phyloP scores from a whole-genome alignment of 1,140 invertebrate genomes.

The Mya arenaria region DNA sequence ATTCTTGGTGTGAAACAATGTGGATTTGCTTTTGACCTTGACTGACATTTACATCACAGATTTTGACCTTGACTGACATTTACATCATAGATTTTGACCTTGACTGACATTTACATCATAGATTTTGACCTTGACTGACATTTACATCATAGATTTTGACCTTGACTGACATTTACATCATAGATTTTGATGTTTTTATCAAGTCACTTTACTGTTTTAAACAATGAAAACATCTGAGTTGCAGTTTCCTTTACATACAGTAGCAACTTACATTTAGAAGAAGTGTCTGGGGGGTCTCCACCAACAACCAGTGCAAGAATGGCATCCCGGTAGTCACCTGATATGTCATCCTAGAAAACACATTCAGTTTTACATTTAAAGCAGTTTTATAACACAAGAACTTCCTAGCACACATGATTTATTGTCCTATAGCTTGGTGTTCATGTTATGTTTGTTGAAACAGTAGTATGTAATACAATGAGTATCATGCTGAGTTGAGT shows the following conservation, averaged over 20 bases:
- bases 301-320: conserved; percentile 71
- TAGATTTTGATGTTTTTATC: not conserved
- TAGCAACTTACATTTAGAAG: conserved; percentile 69
- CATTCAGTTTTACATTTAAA: too few species aligned
- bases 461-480: not conserved
- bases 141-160: not conserved
- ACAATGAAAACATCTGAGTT: not conserved
- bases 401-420: not conserved
- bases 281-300: conserved; percentile 70
- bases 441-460: not conserved
- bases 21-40: too few species aligned
- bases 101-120: not conserved
- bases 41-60: too few species aligned
- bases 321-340: conserved; percentile 72
- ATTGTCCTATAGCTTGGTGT: not conserved
- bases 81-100: not conserved
- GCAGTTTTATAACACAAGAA: too few species aligned
- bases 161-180: not conserved
- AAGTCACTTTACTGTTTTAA: not conserved
- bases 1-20: too few species aligned
- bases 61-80: not conserved
- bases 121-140: too few species aligned
- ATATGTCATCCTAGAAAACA: conserved; percentile 70
- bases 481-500: not conserved
- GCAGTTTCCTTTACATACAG: not conserved